Conservation (phyloP, 1,140 invertebrate species). For the Drosophila kohkoa region DNA sequence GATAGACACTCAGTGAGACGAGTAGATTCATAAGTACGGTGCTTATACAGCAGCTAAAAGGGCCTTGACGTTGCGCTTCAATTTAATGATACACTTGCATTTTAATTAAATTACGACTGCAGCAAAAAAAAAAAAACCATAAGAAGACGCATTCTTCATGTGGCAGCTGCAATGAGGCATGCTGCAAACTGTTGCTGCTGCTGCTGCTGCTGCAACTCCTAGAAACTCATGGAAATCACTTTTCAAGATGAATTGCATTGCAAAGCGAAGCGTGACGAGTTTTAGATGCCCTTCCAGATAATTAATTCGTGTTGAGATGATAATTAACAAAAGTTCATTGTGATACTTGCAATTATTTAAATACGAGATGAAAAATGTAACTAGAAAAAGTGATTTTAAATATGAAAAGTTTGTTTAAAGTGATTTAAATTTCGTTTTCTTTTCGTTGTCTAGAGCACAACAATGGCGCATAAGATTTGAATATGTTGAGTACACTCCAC, state of each 20-base stretch:
- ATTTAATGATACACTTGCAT: constrained; percentile 80
- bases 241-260: constrained; percentile 32
- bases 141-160: constrained; percentile 5
- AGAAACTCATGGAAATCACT: constrained; percentile 22
- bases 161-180: constrained; percentile 55
- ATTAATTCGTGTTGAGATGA: constrained; percentile 2
- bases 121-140: constrained; percentile 14
- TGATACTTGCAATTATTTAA: not conserved
- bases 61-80: constrained; percentile 60
- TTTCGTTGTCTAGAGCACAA: not conserved
- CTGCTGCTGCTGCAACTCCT: not conserved
- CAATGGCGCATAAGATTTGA: not conserved
- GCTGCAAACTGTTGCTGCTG: constrained; percentile 19
- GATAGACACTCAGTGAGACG: not conserved
- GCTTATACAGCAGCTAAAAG: constrained; percentile 12
- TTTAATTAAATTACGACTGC: constrained; percentile 72
- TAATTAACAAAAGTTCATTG: not conserved
- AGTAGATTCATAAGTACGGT: not conserved
- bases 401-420: not conserved
- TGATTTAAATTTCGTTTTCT: not conserved
- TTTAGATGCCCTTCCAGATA: constrained; percentile 32
- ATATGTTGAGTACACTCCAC: constrained; percentile 1
- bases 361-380: not conserved
- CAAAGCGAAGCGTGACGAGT: constrained; percentile 24
- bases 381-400: not conserved